Base-by-base conservation (phyloP, 2,888 invertebrate genomes). In the Polylopha cassiicola region DNA sequence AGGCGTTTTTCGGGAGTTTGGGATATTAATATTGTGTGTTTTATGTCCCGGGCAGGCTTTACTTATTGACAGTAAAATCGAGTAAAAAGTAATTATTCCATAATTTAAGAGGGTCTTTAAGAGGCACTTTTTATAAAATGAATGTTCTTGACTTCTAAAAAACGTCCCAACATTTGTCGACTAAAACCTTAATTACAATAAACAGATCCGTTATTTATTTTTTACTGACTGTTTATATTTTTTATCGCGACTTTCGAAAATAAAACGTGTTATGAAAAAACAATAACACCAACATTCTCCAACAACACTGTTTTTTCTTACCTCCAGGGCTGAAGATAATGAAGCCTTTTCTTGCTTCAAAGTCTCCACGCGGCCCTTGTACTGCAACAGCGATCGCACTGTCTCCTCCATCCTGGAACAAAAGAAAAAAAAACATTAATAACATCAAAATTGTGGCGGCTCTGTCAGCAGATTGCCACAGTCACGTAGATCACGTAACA, bases 381-480 rank as follows among this genome's bases (percentile, higher is more conserved):
- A 91, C 59, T 90, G 90, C 69, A 92, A 80, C 86, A 92, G 86
- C 50, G 91, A 89, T 51, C 91, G 89, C 53, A 92, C 90, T 49
- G 91, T 90, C 74, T 92, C 92, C 79, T 92, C 92, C 92, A 92
- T 91, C 74, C 92, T 92, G 88, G 48, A 89, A 84, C 68, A 74
- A 77, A 8, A 7, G 43, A 37, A 14, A 9, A 10, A 11, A 1
- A 15, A 1, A 33, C 33, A 33, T 33, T 7, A 11, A 15, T 16
- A 33, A 24, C 33, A 13, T 32, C 8, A 23, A 11, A 24, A 14
- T n/a, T 26, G n/a, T n/a, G n/a, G n/a, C n/a, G n/a, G n/a, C n/a
- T n/a, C n/a, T n/a, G n/a, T n/a, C n/a, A n/a, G n/a, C n/a, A n/a
- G n/a, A n/a, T n/a, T n/a, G n/a, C n/a, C n/a, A n/a, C n/a, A n/a